Evolutionary conservation across 2,888 invertebrate species (phyloP), one percentile per base, ranked within the genome.

Genomic region (Sussaba pulchella): DNA sequence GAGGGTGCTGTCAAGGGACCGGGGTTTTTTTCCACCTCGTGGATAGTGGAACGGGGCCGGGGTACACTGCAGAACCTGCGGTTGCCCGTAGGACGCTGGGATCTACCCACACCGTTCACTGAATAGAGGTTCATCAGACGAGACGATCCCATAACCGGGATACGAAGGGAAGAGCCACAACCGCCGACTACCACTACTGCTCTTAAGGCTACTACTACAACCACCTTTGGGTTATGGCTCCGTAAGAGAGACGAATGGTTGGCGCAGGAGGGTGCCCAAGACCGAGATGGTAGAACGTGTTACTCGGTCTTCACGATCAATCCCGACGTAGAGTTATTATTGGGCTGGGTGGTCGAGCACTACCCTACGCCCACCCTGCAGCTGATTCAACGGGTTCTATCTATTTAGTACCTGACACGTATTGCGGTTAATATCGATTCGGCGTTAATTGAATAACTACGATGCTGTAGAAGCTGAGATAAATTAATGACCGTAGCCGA

Each of bases 101-200:
- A 69, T 41, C 43, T 41, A 71, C 77, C 82, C 66, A 71, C 61
- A 75, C 61, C 70, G 73, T 72, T 61, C 77, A 80, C 81, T 87
- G 88, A 88, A 87, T 88, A 87, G 87, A 84, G 85, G 83, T 84
- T 87, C 87, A 85, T 87, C 87, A 87, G 84, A 86, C 83, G 83
- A 85, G 82, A 83, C 81, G 80, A 82, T 81, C 75, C 74, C 70
- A 81, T 82, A 73, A 80, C 78, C 70, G 71, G 70, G 75, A 81
- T 73, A 75, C 54, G 74, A 76, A 81, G 74, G 72, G 78, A 66
- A 47, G 72, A 50, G 31, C 66, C 69, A 78, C 71, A 50, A 70
- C 52, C 70, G 52, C 64, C 31, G n/a, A 39, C 39, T 24, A 45
- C 61, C 17, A 41, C 59, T 21, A 41, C 6, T 10, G 39, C 41